These are phyloP conservation scores for Molossus molossus DNA, from an alignment of 2,797 vertebrate genomes.

Conservation along the genomic window DNA sequence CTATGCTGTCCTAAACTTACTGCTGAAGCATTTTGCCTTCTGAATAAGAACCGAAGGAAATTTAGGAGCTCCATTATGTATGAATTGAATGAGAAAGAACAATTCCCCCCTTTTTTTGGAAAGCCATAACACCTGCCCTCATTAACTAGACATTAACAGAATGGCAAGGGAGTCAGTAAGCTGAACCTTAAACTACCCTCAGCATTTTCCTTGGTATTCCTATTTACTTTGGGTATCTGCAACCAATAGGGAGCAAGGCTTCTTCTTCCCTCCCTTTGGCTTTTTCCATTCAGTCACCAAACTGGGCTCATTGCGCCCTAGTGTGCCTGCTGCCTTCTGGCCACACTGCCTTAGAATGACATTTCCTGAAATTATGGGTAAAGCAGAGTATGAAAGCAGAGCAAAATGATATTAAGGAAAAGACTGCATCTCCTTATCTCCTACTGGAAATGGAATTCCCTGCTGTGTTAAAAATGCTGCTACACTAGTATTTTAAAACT, in stretches of 20 bases:
- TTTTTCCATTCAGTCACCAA: not conserved
- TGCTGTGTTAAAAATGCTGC: conserved; percentile 9
- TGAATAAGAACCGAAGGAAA: not conserved
- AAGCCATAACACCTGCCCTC: not conserved
- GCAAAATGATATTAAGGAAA: conserved; percentile 40
- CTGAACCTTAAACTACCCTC: not conserved
- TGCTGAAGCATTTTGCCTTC: not conserved
- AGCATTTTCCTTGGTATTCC: not conserved
- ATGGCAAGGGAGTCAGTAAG: not conserved
- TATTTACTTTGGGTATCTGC: not conserved
- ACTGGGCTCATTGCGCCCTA: not conserved
- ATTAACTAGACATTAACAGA: too few relatives aligned
- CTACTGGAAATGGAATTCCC: conserved; percentile 37
- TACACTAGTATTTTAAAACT: not conserved
- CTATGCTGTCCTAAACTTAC: not conserved
- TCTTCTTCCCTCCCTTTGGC: not conserved
- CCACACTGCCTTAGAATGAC: not conserved
- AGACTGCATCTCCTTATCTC: not conserved
- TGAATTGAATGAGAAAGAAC: not conserved
- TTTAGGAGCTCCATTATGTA: not conserved
- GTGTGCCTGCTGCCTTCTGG: not conserved
- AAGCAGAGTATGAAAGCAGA: conserved; percentile 31
- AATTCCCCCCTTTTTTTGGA: not conserved
- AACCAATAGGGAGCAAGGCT: not conserved
- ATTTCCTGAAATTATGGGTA: conserved; percentile 7